Evolutionary conservation across 2,113 vertebrate genomes (phyloP).

Genomic region (Tupaia chinensis): DNA sequence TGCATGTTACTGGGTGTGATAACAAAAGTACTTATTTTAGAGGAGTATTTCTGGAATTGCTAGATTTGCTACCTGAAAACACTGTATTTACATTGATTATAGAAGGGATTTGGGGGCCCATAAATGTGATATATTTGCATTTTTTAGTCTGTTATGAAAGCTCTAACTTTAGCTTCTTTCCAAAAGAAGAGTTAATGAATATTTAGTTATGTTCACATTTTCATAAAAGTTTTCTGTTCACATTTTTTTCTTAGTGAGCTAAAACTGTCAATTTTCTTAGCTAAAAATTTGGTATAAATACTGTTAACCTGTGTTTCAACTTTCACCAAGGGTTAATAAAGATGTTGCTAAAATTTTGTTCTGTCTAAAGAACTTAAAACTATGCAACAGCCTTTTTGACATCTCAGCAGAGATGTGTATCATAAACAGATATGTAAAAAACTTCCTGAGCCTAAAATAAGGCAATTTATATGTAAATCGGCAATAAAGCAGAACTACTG

Average conservation of each 20-base stretch:
- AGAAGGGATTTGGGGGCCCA: conserved; percentile 68
- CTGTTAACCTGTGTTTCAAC: conserved; percentile 91
- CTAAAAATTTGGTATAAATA: conserved; percentile 86
- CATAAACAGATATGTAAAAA: conserved; percentile 96
- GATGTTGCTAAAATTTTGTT: conserved; percentile 91
- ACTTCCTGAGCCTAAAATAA: conserved; percentile 98
- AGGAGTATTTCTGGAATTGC: conserved; percentile 79
- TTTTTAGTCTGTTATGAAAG: conserved; percentile 72
- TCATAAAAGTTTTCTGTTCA: conserved; percentile 83
- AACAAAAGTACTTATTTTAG: conserved; percentile 86
- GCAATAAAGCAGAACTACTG: conserved; percentile 98
- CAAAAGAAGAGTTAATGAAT: conserved; percentile 82
- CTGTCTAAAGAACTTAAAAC: conserved; percentile 92
- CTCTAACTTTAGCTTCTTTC: conserved; percentile 77
- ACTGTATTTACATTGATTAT: conserved; percentile 78
- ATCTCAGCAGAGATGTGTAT: conserved; percentile 95
- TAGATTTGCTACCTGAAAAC: conserved; percentile 79
- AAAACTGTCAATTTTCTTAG: conserved; percentile 85
- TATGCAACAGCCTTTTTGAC: conserved; percentile 93
- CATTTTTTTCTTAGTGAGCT: conserved; percentile 74
- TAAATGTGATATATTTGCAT: conserved; percentile 70
- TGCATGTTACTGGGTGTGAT: conserved; percentile 78
- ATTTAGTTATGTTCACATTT: conserved; percentile 75
- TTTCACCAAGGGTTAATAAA: conserved; percentile 93
- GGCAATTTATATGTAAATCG: conserved; percentile 99